Evolutionary conservation across 2,797 vertebrate species (phyloP).

Genomic region (Loris lydekkerianus): DNA sequence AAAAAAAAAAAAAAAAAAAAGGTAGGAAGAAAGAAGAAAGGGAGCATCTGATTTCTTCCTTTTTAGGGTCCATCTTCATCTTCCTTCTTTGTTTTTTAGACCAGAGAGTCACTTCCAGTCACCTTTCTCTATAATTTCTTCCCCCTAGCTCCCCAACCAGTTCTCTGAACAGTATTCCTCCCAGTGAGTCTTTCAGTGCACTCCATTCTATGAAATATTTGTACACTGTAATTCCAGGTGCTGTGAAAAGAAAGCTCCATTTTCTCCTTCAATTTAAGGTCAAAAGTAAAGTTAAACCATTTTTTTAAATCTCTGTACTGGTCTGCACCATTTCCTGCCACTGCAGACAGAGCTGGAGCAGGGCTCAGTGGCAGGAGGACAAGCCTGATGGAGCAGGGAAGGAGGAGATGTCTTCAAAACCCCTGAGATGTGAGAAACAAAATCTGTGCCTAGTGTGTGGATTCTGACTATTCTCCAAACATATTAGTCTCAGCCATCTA

Average conservation of each 20-base stretch:
- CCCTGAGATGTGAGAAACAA: background rate
- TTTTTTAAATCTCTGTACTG: background rate
- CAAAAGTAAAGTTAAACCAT: slow-evolving; percentile 30
- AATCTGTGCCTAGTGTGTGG: background rate
- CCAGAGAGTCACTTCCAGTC: background rate
- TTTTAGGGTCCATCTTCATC: background rate
- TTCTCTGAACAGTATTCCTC: slow-evolving; percentile 15
- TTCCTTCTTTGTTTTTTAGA: background rate
- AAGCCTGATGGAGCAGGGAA: background rate
- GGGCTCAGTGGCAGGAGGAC: background rate
- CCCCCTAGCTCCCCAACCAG: background rate
- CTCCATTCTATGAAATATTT: slow-evolving; percentile 19
- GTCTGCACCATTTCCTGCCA: background rate
- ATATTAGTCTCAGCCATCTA: background rate
- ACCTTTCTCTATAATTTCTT: background rate
- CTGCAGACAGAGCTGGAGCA: background rate
- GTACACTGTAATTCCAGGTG: background rate
- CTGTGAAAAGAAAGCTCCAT: slow-evolving; percentile 32
- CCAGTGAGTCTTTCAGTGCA: background rate
- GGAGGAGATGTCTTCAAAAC: background rate
- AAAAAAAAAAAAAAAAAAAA: background rate
- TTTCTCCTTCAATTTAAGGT: slow-evolving; percentile 22
- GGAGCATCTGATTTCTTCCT: background rate
- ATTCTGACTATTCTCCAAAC: background rate
- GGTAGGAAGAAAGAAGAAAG: background rate